Evolutionary conservation across 2,113 vertebrate species (phyloP).

Genomic region (Apus apus): DNA sequence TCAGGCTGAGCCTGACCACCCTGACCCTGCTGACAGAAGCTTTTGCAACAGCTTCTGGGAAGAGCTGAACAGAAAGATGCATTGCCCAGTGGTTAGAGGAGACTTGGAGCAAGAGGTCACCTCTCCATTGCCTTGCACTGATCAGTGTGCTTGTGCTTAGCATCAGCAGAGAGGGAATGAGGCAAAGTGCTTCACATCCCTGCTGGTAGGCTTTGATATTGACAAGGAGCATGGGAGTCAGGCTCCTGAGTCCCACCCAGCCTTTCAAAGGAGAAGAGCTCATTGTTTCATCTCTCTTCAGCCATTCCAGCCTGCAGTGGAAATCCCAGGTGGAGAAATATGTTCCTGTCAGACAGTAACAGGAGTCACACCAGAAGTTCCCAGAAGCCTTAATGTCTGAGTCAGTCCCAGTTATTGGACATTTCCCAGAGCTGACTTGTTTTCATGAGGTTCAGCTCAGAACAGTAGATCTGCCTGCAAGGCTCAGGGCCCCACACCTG

Average conservation of each 20-base stretch:
- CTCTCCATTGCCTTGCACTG: background rate
- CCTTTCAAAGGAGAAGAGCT: background rate
- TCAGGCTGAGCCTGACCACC: background rate
- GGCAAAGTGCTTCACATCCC: background rate
- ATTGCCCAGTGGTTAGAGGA: background rate
- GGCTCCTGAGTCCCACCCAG: background rate
- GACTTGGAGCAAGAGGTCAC: background rate
- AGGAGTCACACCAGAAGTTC: background rate
- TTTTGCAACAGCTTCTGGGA: slow-evolving; percentile 19
- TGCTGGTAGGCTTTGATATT: background rate
- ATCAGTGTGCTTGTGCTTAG: background rate
- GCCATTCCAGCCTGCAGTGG: background rate
- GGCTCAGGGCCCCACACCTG: background rate
- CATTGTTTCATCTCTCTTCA: background rate
- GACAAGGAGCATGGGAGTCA: background rate
- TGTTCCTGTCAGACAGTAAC: background rate
- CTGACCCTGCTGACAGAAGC: slow-evolving; percentile 49
- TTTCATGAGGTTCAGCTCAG: background rate
- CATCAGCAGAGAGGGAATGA: background rate
- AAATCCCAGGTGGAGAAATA: background rate
- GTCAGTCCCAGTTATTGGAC: background rate
- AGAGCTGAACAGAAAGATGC: background rate
- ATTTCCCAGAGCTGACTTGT: background rate
- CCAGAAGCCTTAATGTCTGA: background rate
- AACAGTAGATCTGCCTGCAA: background rate